Evolutionary conservation across 2,888 invertebrate species (phyloP).

Genomic region (Notodonta ziczac): DNA sequence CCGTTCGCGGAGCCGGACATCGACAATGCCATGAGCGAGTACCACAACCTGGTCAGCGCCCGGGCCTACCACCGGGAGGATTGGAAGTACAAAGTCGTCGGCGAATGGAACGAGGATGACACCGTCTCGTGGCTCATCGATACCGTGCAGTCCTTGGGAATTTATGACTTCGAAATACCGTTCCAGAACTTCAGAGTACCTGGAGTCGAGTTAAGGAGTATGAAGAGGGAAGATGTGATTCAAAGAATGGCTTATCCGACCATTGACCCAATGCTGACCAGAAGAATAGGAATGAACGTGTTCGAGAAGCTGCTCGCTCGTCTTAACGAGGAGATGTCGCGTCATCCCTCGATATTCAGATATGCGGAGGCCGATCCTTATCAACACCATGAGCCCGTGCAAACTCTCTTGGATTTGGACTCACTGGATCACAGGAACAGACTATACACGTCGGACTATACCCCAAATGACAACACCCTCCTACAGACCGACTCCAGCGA

Average conservation of each 20-base stretch:
- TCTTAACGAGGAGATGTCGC: conserved; percentile 62
- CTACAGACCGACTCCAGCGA: conserved; percentile 72
- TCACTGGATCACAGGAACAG: conserved; percentile 65
- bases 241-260: conserved; percentile 63
- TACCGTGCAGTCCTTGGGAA: conserved; percentile 62
- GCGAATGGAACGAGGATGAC: conserved; percentile 84
- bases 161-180: conserved; percentile 71
- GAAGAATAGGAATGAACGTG: conserved; percentile 64
- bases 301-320: conserved; percentile 69
- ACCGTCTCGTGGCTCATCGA: conserved; percentile 83
- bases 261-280: conserved; percentile 58
- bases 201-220: conserved; percentile 63
- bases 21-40: conserved; percentile 65
- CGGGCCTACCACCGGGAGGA: conserved; percentile 71
- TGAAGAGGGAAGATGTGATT: conserved; percentile 71
- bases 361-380: conserved; percentile 68
- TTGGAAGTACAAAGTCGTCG: conserved; percentile 82
- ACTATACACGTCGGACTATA: conserved; percentile 64
- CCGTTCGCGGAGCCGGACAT: conserved; percentile 69
- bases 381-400: conserved; percentile 58
- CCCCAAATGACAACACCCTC: conserved; percentile 61
- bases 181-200: conserved; percentile 72
- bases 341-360: conserved; percentile 63
- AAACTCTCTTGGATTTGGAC: conserved; percentile 71
- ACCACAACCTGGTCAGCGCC: conserved; percentile 71